Conservation (phyloP, 2,888 invertebrate species). For the Volucella inflata region DNA sequence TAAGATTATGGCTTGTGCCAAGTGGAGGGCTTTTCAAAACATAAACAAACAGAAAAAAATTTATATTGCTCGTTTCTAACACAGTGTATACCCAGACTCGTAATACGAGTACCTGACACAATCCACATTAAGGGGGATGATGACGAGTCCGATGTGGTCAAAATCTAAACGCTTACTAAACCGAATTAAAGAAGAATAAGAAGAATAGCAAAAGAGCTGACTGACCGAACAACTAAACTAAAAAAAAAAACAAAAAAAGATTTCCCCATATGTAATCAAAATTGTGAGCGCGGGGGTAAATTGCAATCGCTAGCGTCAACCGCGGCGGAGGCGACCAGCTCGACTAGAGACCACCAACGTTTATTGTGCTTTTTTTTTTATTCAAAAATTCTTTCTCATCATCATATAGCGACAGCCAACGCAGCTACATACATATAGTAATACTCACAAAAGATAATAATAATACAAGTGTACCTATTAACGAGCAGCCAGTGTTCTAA, state of each 20-base stretch:
- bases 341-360: slow-evolving; percentile 32
- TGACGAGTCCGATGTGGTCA: slow-evolving; percentile 79
- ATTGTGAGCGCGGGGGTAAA: slow-evolving; percentile 55
- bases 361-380: slow-evolving; percentile 47
- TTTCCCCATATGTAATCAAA: slow-evolving; percentile 51
- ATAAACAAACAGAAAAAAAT: too few species aligned
- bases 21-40: slow-evolving; percentile 39
- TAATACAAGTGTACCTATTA: slow-evolving; percentile 2
- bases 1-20: background rate
- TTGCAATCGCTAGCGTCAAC: slow-evolving; percentile 56
- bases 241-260: slow-evolving; percentile 18
- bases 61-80: slow-evolving; percentile 22
- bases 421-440: slow-evolving; percentile 12
- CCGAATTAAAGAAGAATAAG: slow-evolving; percentile 65
- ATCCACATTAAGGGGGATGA: slow-evolving; percentile 28
- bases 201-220: slow-evolving; percentile 42
- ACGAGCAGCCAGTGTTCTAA: background rate
- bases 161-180: slow-evolving; percentile 82
- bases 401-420: slow-evolving; percentile 39
- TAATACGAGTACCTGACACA: background rate
- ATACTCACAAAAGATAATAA: background rate
- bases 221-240: background rate
- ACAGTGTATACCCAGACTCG: slow-evolving; percentile 39
- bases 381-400: slow-evolving; percentile 30
- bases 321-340: slow-evolving; percentile 19